Base-by-base conservation (phyloP, 2,113 vertebrate genomes). In the Brachyhypopomus gauderio region DNA sequence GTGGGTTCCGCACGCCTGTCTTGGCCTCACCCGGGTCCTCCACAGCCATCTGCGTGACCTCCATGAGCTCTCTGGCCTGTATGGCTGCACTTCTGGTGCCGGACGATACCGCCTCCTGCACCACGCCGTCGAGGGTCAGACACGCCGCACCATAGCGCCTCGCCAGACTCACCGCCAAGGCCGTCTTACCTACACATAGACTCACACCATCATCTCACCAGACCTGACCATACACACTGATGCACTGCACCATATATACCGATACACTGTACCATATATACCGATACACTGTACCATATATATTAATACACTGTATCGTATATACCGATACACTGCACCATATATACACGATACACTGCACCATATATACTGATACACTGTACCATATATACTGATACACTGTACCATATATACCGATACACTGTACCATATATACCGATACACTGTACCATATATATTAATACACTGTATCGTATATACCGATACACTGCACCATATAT, bases 71-170 rank as follows among this genome's bases (percentile, higher is more conserved):
- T 5, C 92, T 89, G 22, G 94, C 96, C 0, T 38, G 86, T 30
- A 91, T 83, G 23, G 92, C 94, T 0, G 89, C 85, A 0, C 63
- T 9, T 17, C 88, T 95, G 76, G n/a, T 88, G 5, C 92, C 86
- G 0, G 91, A 89, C 0, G 85, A 86, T 36, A 96, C 81, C n/a
- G 93, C 93, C 58, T 97, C 93, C 77, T 90, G 85, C 27, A 99
- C 89, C 41, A 96, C 77, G 0, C 89, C 34, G 16, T 98, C 94
- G 0, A 98, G 81, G 79, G 72, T 93, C 75, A 98, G 76, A 85
- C 90, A 93, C 0, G 88, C 89, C 0, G 89, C 91, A 0, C 75
- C 87, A 0, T 97, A 98, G 81, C 92, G 84, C 58, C 38, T 89
- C 2, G 95, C 94, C 63, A 98, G 78, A 66, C 72, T 85, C 0